Evolutionary conservation across 2,888 invertebrate species (phyloP).

Genomic region (Eucera pruinosa): DNA sequence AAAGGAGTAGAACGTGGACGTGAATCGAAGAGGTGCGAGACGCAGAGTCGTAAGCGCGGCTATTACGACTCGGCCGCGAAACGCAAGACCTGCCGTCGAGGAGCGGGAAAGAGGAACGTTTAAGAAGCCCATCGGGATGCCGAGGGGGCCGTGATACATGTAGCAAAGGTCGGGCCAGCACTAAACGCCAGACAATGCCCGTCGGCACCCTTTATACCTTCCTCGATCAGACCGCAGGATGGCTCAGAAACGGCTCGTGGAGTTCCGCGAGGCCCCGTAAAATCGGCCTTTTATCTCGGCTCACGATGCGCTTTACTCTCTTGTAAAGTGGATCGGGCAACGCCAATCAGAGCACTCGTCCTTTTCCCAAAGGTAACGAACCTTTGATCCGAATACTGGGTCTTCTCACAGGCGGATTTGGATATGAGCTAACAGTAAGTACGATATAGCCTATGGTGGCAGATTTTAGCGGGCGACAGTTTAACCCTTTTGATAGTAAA

Average conservation of each 20-base stretch:
- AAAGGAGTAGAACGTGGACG: conserved; percentile 24
- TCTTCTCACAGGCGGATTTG: no score
- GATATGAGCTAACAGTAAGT: no score
- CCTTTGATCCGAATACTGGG: not conserved
- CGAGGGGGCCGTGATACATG: conserved; percentile 70
- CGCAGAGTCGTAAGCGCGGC: conserved; percentile 65
- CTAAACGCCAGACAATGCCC: conserved; percentile 77
- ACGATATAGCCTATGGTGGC: no score
- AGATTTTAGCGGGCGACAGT: no score
- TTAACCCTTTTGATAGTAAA: no score
- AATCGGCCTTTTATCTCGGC: conserved; percentile 69
- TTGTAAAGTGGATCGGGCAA: conserved; percentile 64
- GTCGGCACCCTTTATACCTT: conserved; percentile 75
- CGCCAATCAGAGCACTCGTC: conserved; percentile 60
- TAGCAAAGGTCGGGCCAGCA: conserved; percentile 75
- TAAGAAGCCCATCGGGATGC: conserved; percentile 72
- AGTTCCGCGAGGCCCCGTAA: conserved; percentile 68
- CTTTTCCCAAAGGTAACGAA: conserved; percentile 33
- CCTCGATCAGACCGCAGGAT: conserved; percentile 67
- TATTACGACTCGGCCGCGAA: conserved; percentile 65
- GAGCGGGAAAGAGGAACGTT: conserved; percentile 48
- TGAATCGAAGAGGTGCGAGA: conserved; percentile 53
- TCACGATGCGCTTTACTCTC: conserved; percentile 23
- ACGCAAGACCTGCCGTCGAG: conserved; percentile 48
- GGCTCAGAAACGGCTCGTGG: conserved; percentile 52